Evolutionary conservation across 2,113 vertebrate genomes (phyloP).

Genomic region (Melospiza melodia): DNA sequence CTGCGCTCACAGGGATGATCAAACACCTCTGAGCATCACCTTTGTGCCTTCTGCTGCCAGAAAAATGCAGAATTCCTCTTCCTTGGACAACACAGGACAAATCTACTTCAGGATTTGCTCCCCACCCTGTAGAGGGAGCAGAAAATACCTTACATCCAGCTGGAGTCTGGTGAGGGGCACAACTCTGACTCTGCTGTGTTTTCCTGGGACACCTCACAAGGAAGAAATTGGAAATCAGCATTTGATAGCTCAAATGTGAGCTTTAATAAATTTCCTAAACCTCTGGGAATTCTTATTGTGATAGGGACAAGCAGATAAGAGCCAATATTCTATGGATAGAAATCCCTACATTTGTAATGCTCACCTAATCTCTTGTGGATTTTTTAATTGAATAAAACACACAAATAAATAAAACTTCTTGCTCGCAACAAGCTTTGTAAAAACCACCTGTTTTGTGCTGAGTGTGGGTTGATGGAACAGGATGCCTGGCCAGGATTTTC

Average conservation of each 20-base stretch:
- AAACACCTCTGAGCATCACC: not conserved
- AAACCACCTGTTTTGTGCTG: accelerated
- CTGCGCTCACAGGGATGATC: not conserved
- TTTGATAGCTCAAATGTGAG: not conserved
- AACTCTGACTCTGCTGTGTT: not conserved
- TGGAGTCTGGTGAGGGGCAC: not conserved
- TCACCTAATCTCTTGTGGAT: not conserved
- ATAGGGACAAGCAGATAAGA: not conserved
- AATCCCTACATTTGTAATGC: not conserved
- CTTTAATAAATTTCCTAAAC: not conserved
- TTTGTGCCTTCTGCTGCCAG: not conserved
- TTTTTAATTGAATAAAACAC: not conserved
- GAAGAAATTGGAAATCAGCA: not conserved
- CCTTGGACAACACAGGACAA: not conserved
- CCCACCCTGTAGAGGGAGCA: not conserved
- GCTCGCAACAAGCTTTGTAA: not conserved
- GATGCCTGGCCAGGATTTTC: not conserved
- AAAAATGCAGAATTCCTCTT: not conserved
- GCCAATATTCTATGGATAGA: not conserved
- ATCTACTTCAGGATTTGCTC: not conserved
- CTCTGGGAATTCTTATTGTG: not conserved
- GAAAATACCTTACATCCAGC: not conserved
- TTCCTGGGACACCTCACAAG: not conserved
- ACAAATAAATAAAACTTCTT: not conserved
- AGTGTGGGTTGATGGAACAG: not conserved